A percentile compares a stretch with the other conserved stretches of the same genome.
These are phyloP conservation scores for Amphiduros pacificus DNA, from an alignment of 2,888 invertebrate species.

Conservation along the genomic window DNA sequence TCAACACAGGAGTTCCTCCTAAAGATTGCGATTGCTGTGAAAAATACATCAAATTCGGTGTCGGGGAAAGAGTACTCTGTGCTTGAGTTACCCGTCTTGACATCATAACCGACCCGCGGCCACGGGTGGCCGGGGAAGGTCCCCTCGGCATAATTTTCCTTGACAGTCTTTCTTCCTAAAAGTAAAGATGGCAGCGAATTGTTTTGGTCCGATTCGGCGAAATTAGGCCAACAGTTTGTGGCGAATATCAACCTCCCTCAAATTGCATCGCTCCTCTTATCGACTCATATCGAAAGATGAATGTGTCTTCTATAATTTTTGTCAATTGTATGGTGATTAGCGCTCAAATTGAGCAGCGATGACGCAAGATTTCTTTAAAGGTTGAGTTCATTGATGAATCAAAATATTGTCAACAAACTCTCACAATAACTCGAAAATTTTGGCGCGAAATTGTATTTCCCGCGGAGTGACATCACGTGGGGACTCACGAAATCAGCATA, in stretches of 20 bases:
- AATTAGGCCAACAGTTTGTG: too few relatives aligned
- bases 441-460: constrained; percentile 58
- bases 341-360: neutral
- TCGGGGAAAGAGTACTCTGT: neutral
- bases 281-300: neutral
- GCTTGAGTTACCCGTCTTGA: neutral
- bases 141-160: constrained; percentile 10
- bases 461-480: constrained; percentile 46
- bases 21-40: neutral
- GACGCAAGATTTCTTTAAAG: neutral
- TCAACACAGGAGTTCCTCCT: neutral
- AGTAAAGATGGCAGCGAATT: too few relatives aligned
- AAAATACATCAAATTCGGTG: constrained; percentile 2
- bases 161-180: too few relatives aligned
- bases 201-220: too few relatives aligned
- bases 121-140: constrained; percentile 5
- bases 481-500: constrained; percentile 29
- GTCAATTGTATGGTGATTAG: neutral
- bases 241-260: too few relatives aligned
- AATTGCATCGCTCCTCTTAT: neutral
- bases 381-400: neutral
- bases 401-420: neutral
- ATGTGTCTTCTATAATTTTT: neutral
- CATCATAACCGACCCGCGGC: constrained; percentile 1
- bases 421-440: constrained; percentile 16